Base-by-base conservation (phyloP, 92 coral and sea anemone species). In the Heteractis magnifica region DNA sequence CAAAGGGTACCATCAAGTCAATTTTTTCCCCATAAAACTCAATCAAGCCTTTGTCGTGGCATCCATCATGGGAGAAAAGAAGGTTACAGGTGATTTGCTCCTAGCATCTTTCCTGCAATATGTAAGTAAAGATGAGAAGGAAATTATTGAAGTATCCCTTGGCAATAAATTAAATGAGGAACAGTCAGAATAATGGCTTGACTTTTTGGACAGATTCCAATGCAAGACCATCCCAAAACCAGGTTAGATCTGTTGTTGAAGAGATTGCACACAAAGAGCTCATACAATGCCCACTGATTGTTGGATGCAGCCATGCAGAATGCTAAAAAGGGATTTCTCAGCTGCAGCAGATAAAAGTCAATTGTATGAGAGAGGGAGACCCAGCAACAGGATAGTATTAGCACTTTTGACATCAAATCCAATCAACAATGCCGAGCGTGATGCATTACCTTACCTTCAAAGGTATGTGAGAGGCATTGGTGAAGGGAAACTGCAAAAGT, bases 1-100 rank as follows among this genome's bases (percentile, higher is more conserved):
- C 75, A 85, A 84, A 81, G 87, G 94, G 6, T 87, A 84, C 84
- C 52, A 90, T 50, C 90, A 90, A 58, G 77, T 81, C 6, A 70
- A 81, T 5, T 81, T 80, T 50, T 86, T 85, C 79, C 89, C 89
- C 21, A 75, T 86, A n/a, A 76, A 71, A 55, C 83, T 89, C n/a
- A 86, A 71, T 82, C 77, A 75, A 74, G 88, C 87, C 41, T 82
- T 90, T 55, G 75, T 86, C 23, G 80, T 65, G 48, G 90, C 93
- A 21, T 59, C 84, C 75, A 82, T 86, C 50, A 81, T 82, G 72
- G 83, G 88, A 77, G 90, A 90, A 71, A 65, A 72, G 23, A 86
- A 56, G 14, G 81, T 87, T 10, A 53, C 88, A 52, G 71, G 79
- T 6, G 87, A 78, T 13, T 34, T 86, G 65, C 65, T 90, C 77